Percentiles rank a stretch among this genome's conserved stretches.
Conservation (phyloP, 2,113 vertebrate genomes). For the Larimichthys crocea region DNA sequence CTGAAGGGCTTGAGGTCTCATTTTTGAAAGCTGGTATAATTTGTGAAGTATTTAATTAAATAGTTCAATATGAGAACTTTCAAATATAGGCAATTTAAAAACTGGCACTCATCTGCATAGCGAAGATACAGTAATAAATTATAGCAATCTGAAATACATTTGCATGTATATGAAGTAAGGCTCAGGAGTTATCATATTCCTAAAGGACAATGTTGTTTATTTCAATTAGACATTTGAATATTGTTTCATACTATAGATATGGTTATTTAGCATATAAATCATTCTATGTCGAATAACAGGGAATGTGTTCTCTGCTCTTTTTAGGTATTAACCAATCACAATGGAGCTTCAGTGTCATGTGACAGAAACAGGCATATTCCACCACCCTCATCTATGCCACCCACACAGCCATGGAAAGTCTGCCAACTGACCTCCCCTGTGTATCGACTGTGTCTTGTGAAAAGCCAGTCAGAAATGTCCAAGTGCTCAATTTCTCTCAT, state of each 20-base stretch:
- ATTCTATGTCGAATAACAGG: slow-evolving; percentile 15
- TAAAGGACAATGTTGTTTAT: slow-evolving; percentile 18
- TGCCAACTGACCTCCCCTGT: slow-evolving; percentile 39
- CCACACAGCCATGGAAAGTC: slow-evolving; percentile 35
- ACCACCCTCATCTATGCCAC: slow-evolving; percentile 13
- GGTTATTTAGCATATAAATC: slow-evolving; percentile 1
- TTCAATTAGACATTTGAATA: not conserved
- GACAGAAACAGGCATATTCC: slow-evolving; percentile 16
- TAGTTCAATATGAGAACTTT: not conserved
- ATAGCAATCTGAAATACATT: slow-evolving; percentile 1
- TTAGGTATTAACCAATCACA: slow-evolving; percentile 71
- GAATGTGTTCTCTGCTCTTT: slow-evolving; percentile 40
- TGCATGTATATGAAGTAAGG: slow-evolving; percentile 34
- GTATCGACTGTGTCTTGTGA: slow-evolving; percentile 51
- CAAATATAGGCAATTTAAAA: not conserved
- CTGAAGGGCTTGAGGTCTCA: not conserved
- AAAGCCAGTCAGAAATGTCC: slow-evolving; percentile 53
- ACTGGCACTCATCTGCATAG: slow-evolving; percentile 2
- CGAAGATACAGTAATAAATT: not conserved
- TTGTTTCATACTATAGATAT: not conserved
- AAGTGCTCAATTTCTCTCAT: slow-evolving; percentile 44
- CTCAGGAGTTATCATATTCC: not conserved
- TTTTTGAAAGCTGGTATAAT: not conserved
- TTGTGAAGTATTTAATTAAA: not conserved
- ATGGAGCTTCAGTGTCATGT: slow-evolving; percentile 3